Base-by-base conservation (phyloP, 2,888 invertebrate genomes). In the Sceliomorpha sp. region DNA sequence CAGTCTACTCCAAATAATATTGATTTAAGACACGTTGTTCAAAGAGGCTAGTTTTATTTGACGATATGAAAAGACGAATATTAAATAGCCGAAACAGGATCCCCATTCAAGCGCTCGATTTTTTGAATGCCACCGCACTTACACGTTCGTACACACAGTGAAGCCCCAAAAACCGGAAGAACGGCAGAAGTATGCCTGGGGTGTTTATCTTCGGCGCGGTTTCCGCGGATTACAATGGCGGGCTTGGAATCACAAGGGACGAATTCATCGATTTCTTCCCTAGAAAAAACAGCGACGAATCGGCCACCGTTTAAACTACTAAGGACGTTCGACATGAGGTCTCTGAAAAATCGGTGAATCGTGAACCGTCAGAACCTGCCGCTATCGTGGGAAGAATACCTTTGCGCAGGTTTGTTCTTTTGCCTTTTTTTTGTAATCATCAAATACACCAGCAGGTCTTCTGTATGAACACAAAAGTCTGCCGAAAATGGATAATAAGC, bases 321-420 rank as follows among this genome's bases (percentile, higher is more conserved):
- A 15, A 34, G 17, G 8, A 31, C 26, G 29, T 62, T 64, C 48
- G 36, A 8, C 55, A 64, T 56, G 60, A 56, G 62, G 62, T 63
- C 62, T 53, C 56, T 32, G 44, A 59, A 66, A 72, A 75, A 59
- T 72, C 69, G 60, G 9, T 68, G 69, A 72, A 67, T 74, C 68
- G 74, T 74, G 50, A 73, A 75, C 59, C 59, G 51, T 37, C 31
- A 37, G 42, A 59, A 66, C 68, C 64, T 66, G 58, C 42, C 17
- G 14, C 14, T 20, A 48, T 69, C 75, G 72, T 77, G 75, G 74
- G 73, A 77, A 77, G 67, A 51, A 24, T 45, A 4, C 1, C 13
- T 63, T 17, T 27, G 9, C 34, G 29, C 20, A 26, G 34, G 14
- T 9, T 7, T 14, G n/a, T 37, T 15, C 12, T 12, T 10, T 34